These are phyloP conservation scores for Puntigrus tetrazona DNA, from an alignment of 2,113 vertebrate genomes.

Conservation along the genomic window DNA sequence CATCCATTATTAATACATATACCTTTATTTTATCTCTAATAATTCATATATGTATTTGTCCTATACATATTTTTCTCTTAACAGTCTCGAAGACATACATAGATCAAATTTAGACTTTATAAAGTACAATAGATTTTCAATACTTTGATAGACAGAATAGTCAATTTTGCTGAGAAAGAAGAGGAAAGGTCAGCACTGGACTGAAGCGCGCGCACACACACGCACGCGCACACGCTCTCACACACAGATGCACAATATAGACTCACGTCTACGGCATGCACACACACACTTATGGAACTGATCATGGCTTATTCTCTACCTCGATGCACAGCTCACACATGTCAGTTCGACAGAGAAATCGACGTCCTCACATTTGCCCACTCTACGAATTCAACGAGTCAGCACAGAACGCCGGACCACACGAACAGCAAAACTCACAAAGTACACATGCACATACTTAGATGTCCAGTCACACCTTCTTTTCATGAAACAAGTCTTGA, in stretches of 20 bases:
- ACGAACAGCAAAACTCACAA: constrained; percentile 69
- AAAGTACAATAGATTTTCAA: constrained; percentile 63
- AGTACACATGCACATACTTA: constrained; percentile 63
- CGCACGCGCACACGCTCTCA: constrained; percentile 33
- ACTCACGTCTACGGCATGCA: constrained; percentile 49
- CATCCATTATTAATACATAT: constrained; percentile 61
- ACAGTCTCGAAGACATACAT: constrained; percentile 75
- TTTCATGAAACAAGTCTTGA: background rate
- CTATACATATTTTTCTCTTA: constrained; percentile 75
- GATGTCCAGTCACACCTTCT: constrained; percentile 40
- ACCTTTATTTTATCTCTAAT: constrained; percentile 71
- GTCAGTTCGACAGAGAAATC: constrained; percentile 16
- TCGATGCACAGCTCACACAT: constrained; percentile 38
- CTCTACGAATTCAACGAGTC: constrained; percentile 59
- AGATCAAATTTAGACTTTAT: constrained; percentile 65
- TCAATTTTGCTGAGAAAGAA: constrained; percentile 64
- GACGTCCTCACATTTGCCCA: constrained; percentile 27
- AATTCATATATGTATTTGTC: constrained; percentile 72
- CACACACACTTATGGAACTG: constrained; percentile 42
- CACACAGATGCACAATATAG: constrained; percentile 59
- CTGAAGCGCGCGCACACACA: constrained; percentile 46
- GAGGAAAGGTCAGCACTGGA: constrained; percentile 68
- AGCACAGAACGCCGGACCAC: constrained; percentile 68
- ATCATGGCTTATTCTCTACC: constrained; percentile 50
- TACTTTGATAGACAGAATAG: constrained; percentile 63